These are phyloP conservation scores for Pangasius krempfi DNA, from an alignment of 2,797 vertebrate genomes.

Conservation along the genomic window DNA sequence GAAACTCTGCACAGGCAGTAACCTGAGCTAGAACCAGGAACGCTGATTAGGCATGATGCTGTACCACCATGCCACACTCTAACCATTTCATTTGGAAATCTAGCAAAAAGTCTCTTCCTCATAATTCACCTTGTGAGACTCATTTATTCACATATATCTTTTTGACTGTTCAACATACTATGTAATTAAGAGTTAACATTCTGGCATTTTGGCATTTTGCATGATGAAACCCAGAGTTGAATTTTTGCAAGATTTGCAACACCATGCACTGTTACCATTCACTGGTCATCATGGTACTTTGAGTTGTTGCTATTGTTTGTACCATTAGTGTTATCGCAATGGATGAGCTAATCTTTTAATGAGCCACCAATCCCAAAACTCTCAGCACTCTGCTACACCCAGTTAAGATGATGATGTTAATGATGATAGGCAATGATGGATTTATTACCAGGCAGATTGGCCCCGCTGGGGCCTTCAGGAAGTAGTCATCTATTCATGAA, in stretches of 20 bases:
- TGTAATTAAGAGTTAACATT: background rate
- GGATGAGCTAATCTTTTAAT: background rate
- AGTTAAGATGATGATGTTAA: slow-evolving; percentile 33
- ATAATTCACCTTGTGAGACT: background rate
- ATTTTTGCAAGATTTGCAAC: background rate
- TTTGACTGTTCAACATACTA: background rate
- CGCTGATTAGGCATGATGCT: background rate
- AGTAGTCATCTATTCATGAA: background rate
- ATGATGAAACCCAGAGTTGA: background rate
- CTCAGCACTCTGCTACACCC: background rate
- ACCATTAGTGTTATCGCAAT: slow-evolving; percentile 19
- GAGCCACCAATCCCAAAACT: slow-evolving; percentile 7
- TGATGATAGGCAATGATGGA: slow-evolving; percentile 42
- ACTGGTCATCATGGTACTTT: background rate
- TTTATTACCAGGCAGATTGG: slow-evolving; percentile 29
- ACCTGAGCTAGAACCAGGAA: background rate
- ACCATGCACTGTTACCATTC: background rate
- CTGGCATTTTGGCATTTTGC: background rate
- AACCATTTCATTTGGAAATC: background rate
- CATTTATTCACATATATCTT: background rate
- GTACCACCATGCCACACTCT: background rate
- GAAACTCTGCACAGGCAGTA: background rate
- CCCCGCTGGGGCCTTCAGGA: slow-evolving; percentile 29
- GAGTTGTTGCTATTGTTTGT: background rate
- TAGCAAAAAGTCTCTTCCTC: background rate